A percentile compares a stretch with the other conserved stretches of the same genome.
These are phyloP conservation scores for Alectura lathami DNA, from an alignment of 2,113 vertebrate species.

Conservation along the genomic window DNA sequence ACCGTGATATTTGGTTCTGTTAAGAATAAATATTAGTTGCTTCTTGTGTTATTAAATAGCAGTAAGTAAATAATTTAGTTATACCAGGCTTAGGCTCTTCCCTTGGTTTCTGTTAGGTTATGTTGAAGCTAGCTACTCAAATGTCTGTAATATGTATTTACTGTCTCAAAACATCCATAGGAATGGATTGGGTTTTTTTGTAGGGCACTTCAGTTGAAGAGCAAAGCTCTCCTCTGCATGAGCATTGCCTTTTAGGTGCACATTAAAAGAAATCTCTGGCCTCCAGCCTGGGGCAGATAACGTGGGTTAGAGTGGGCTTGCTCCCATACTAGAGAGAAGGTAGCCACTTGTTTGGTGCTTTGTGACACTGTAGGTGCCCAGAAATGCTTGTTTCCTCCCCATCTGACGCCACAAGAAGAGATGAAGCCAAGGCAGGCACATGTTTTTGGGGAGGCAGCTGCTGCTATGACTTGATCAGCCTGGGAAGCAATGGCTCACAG, in stretches of 20 bases:
- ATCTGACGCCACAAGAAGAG: not conserved
- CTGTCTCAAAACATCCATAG: not conserved
- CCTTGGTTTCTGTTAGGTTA: not conserved
- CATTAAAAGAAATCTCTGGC: not conserved
- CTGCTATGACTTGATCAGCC: not conserved
- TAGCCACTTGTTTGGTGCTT: not conserved
- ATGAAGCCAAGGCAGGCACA: not conserved
- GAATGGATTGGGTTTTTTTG: not conserved
- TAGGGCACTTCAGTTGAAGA: not conserved
- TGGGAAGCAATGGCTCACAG: not conserved
- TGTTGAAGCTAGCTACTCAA: not conserved
- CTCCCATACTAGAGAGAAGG: not conserved
- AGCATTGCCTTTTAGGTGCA: not conserved
- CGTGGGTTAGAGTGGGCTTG: not conserved
- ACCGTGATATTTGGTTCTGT: not conserved
- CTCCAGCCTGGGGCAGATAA: not conserved
- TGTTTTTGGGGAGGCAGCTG: not conserved
- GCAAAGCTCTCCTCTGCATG: not conserved
- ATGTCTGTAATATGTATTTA: not conserved
- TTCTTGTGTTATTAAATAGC: not conserved
- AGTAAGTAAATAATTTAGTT: not conserved
- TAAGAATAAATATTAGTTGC: not conserved
- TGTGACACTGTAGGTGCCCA: not conserved
- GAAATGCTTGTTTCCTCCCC: not conserved
- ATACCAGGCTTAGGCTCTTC: not conserved